phyloP scores from a whole-genome alignment of 92 coral and sea anemone genomes.

The Heliopora coerulea region DNA sequence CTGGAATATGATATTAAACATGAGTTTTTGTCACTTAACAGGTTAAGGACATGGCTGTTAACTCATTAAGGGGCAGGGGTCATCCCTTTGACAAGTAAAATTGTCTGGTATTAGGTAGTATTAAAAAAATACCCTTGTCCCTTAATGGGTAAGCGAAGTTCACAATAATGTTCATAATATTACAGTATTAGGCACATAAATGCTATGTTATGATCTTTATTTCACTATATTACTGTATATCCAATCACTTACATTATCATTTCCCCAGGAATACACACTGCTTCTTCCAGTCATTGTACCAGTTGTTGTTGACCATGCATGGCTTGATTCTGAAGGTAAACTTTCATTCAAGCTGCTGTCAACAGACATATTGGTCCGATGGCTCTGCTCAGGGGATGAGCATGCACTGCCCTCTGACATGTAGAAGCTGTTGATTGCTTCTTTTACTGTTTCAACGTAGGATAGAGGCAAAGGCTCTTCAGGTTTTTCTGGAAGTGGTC shows the following conservation, averaged over 20 bases:
- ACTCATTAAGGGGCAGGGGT: no score
- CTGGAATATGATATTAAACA: no score
- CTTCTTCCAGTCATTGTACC: constrained; percentile 93
- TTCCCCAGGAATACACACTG: constrained; percentile 98
- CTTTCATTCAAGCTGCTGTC: constrained; percentile 65
- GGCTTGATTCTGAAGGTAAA: constrained; percentile 64
- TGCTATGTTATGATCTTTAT: no score
- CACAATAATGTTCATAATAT: no score
- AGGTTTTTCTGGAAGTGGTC: constrained; percentile 95
- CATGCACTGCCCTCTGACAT: constrained; percentile 80
- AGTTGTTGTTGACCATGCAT: constrained; percentile 94
- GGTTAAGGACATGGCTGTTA: no score
- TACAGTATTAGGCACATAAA: no score
- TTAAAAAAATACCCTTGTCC: no score
- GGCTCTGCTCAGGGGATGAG: constrained; percentile 69
- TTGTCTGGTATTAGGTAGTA: no score
- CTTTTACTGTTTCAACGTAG: constrained; percentile 81
- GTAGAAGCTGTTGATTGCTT: constrained; percentile 69
- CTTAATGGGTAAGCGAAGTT: no score
- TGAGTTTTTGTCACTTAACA: no score
- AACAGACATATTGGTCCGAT: constrained; percentile 65
- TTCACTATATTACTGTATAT: no score
- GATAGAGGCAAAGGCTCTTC: constrained; percentile 92
- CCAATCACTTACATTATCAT: constrained; percentile 96
- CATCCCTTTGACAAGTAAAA: no score